Evolutionary conservation across 2,113 vertebrate species (phyloP).

Genomic region (Gobius niger): DNA sequence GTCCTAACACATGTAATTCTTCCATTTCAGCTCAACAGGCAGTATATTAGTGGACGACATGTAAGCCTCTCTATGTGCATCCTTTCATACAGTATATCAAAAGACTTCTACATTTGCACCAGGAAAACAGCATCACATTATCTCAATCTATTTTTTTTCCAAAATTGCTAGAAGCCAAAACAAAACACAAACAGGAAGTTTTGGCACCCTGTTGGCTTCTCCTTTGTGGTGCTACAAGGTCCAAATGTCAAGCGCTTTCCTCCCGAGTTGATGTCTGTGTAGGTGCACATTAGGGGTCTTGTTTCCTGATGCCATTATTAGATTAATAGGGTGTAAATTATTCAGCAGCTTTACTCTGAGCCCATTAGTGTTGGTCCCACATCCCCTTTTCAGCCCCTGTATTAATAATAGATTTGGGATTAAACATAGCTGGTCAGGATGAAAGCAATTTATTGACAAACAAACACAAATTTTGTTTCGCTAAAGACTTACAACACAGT

Average conservation of each 20-base stretch:
- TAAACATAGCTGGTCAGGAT: conserved; percentile 48
- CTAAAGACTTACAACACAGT: conserved; percentile 26
- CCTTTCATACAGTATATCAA: conserved; percentile 59
- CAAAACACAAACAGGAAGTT: conserved; percentile 5
- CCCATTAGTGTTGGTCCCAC: conserved; percentile 63
- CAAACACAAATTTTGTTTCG: conserved; percentile 42
- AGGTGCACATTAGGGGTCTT: conserved; percentile 54
- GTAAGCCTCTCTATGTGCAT: conserved; percentile 78
- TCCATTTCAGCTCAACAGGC: conserved; percentile 82
- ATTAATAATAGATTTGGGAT: conserved; percentile 66
- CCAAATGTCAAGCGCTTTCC: conserved; percentile 75
- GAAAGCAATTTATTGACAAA: conserved; percentile 48
- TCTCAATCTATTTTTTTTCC: conserved; percentile 26
- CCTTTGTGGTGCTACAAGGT: conserved; percentile 66
- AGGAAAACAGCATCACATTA: conserved; percentile 58
- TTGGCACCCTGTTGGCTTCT: conserved; percentile 34
- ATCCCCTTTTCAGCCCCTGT: conserved; percentile 53
- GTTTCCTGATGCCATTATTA: conserved; percentile 71
- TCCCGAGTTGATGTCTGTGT: conserved; percentile 63
- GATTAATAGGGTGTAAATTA: conserved; percentile 71
- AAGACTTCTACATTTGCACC: conserved; percentile 76
- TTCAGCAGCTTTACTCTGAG: conserved; percentile 57
- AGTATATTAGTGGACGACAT: conserved; percentile 84
- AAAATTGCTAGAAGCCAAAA: conserved; percentile 28
- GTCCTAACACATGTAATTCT: conserved; percentile 77